Conservation (phyloP, 2,797 vertebrate species). For the Chiroxiphia lanceolata region DNA sequence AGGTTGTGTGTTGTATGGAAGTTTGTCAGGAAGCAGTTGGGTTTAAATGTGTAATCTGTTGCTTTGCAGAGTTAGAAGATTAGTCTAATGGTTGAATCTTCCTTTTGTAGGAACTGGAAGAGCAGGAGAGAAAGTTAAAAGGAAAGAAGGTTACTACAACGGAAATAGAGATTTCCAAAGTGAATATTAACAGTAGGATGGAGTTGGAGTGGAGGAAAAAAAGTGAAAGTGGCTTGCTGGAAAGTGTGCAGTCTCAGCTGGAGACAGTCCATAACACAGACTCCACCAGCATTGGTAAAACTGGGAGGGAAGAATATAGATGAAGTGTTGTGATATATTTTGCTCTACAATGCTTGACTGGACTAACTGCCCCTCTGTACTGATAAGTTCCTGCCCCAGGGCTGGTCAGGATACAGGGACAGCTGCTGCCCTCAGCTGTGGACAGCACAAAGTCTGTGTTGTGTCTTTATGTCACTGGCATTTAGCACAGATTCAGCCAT, state of each 20-base stretch:
- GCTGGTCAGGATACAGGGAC: background rate
- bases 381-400: background rate
- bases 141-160: constrained; percentile 53
- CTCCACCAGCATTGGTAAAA: constrained; percentile 71
- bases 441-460: background rate
- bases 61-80: background rate
- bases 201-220: constrained; percentile 75
- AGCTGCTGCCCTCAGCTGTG: background rate
- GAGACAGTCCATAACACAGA: constrained; percentile 63
- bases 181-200: constrained; percentile 51
- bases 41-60: background rate
- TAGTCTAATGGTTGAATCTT: constrained; percentile 15
- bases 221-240: constrained; percentile 58
- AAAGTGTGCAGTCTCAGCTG: constrained; percentile 70
- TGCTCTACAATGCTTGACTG: background rate
- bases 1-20: background rate
- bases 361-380: background rate
- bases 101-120: constrained; percentile 76
- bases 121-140: constrained; percentile 74
- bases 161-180: constrained; percentile 52
- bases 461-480: background rate
- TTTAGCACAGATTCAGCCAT: background rate
- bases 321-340: background rate
- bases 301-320: background rate
- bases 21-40: background rate